Evolutionary conservation across 2,113 vertebrate genomes (phyloP).

Genomic region (Sander vitreus): DNA sequence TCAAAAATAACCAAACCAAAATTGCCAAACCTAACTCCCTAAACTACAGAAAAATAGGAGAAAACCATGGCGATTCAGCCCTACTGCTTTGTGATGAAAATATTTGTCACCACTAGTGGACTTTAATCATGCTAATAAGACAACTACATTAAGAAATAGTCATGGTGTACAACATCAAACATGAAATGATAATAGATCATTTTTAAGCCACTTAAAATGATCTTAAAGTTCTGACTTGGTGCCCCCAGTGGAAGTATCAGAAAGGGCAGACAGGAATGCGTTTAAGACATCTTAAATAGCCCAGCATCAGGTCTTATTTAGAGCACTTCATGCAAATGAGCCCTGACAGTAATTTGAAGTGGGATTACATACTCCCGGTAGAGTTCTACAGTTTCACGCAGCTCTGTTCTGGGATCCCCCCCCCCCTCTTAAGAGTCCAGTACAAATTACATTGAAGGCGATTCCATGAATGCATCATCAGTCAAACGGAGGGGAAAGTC

Average conservation of each 20-base stretch:
- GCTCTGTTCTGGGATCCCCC: conserved; percentile 12
- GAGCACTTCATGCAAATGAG: conserved; percentile 25
- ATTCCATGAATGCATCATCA: conserved; percentile 30
- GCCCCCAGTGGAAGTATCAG: background rate
- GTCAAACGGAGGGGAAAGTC: conserved; percentile 9
- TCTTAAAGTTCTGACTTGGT: background rate
- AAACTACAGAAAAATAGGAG: no score
- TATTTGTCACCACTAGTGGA: background rate
- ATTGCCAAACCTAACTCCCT: no score
- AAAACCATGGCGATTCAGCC: no score
- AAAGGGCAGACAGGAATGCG: background rate
- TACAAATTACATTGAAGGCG: conserved; percentile 8
- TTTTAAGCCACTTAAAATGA: background rate
- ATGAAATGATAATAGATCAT: background rate
- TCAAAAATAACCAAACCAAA: no score
- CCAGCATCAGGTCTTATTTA: conserved; percentile 8
- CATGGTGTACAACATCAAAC: background rate
- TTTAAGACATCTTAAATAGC: conserved; percentile 1
- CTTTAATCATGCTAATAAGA: background rate
- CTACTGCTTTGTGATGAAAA: no score
- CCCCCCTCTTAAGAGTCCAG: background rate
- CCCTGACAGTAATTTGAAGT: conserved; percentile 27
- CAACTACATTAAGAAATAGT: background rate
- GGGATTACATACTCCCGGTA: conserved; percentile 7
- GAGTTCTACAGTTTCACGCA: conserved; percentile 46